phyloP scores from a whole-genome alignment of 2,797 vertebrate species.

The Eutrigla gurnardus region DNA sequence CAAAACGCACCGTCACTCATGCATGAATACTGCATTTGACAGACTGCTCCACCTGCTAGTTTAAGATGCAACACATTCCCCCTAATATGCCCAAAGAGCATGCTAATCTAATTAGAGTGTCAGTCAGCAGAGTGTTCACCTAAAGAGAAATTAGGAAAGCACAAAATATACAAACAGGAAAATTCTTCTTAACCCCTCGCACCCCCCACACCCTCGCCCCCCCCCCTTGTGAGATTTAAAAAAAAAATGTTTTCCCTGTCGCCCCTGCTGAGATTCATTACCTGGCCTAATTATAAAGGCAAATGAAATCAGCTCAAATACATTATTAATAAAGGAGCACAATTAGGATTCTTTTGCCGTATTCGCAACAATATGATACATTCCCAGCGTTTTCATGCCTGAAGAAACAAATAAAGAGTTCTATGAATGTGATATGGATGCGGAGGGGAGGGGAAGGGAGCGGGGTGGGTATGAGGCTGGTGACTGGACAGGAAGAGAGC shows the following conservation, averaged over 20 bases:
- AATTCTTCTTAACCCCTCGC: slow-evolving; percentile 50
- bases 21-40: slow-evolving; percentile 74
- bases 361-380: slow-evolving; percentile 85
- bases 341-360: slow-evolving; percentile 84
- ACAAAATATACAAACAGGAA: slow-evolving; percentile 77
- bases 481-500: slow-evolving; percentile 29
- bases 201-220: slow-evolving; percentile 10
- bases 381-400: slow-evolving; percentile 83
- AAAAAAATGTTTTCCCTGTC: slow-evolving; percentile 73
- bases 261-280: slow-evolving; percentile 88
- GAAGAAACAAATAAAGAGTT: slow-evolving; percentile 78
- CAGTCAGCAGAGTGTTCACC: slow-evolving; percentile 82
- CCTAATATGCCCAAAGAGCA: slow-evolving; percentile 85
- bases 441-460: slow-evolving; percentile 10
- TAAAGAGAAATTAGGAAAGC: slow-evolving; percentile 79
- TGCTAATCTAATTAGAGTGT: slow-evolving; percentile 88
- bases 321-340: slow-evolving; percentile 84
- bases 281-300: slow-evolving; percentile 92
- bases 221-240: slow-evolving; percentile 59
- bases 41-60: slow-evolving; percentile 73
- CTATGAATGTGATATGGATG: slow-evolving; percentile 38
- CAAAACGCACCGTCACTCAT: slow-evolving; percentile 57
- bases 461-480: slow-evolving; percentile 27
- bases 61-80: slow-evolving; percentile 77
- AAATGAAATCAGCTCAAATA: slow-evolving; percentile 91